Percentiles rank a stretch among this genome's conserved stretches.
Conservation (phyloP, 2,888 invertebrate genomes). For the Miltochrista miniata region DNA sequence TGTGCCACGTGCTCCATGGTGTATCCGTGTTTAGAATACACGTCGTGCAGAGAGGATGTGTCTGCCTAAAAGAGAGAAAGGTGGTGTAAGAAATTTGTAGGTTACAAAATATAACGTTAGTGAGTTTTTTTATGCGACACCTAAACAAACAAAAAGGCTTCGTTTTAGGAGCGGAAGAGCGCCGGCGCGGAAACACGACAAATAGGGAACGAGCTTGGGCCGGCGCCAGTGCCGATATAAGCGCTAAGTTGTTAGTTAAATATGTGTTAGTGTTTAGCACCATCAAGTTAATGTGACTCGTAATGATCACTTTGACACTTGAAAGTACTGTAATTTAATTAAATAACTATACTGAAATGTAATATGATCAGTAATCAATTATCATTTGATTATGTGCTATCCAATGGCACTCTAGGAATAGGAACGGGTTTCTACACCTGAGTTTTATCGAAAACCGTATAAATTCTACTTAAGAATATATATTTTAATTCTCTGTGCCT, state of each 20-base stretch:
- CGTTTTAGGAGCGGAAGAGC: slow-evolving; percentile 60
- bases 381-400: too few relatives aligned
- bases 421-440: too few relatives aligned
- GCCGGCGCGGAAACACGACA: slow-evolving; percentile 51
- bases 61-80: slow-evolving; percentile 21
- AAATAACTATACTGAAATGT: too few relatives aligned
- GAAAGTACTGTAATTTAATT: not conserved
- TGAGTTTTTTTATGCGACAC: slow-evolving; percentile 34
- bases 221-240: slow-evolving; percentile 30
- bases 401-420: too few relatives aligned
- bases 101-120: slow-evolving; percentile 22
- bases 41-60: slow-evolving; percentile 14
- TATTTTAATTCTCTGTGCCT: too few relatives aligned
- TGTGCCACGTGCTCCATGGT: slow-evolving; percentile 60
- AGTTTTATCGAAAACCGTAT: too few relatives aligned
- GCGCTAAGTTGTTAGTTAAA: not conserved
- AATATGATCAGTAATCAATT: too few relatives aligned
- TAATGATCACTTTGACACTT: not conserved
- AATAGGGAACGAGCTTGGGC: slow-evolving; percentile 47
- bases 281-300: not conserved
- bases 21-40: slow-evolving; percentile 12
- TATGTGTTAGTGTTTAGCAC: not conserved
- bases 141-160: slow-evolving; percentile 33
- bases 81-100: slow-evolving; percentile 16
- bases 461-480: too few relatives aligned